Evolutionary conservation across 2,888 invertebrate species (phyloP), one percentile per base, ranked within the genome.

Genomic region (Morpho helenor): DNA sequence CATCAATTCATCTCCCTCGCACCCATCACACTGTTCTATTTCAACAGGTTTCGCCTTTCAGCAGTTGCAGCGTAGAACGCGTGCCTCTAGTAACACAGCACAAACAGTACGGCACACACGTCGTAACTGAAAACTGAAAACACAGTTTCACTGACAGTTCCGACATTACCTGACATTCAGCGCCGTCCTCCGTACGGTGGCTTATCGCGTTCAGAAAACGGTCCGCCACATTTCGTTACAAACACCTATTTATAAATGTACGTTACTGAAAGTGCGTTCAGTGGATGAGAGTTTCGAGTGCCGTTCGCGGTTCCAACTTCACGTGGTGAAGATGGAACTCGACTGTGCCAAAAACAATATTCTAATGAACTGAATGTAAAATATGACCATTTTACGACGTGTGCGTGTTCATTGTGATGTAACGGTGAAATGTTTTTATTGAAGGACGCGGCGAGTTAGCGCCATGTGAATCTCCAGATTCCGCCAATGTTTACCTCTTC

Each of bases 11-110:
- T 88, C 87, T 75, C 80, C 55, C 71, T 90, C 80, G 67, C 80
- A 63, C 88, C 59, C 79, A 75, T 80, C 77, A 76, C 76, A 77
- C 82, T 70, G 78, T 87, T 82, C 87, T 80, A 89, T 87, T 89
- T 89, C 90, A 90, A 90, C 90, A 90, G 90, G 90, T 90, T 89
- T 88, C 87, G 83, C 84, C 79, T 90, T 87, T 89, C 87, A 89
- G 84, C 78, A 76, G 80, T 83, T 83, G 85, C 87, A 87, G 82
- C 70, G 70, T 77, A 74, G 80, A 82, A 80, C 82, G 86, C 87
- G 88, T 88, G 85, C 82, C 86, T 79, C 80, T 87, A 87, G 87
- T 88, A 85, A 83, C 84, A 75, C 83, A 81, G 87, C 82, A 84
- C 87, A 85, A 88, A 87, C 87, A 83, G 87, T 77, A 76, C 79